These are phyloP conservation scores for Austrolebias charrua DNA, from an alignment of 2,797 vertebrate species.

Conservation along the genomic window DNA sequence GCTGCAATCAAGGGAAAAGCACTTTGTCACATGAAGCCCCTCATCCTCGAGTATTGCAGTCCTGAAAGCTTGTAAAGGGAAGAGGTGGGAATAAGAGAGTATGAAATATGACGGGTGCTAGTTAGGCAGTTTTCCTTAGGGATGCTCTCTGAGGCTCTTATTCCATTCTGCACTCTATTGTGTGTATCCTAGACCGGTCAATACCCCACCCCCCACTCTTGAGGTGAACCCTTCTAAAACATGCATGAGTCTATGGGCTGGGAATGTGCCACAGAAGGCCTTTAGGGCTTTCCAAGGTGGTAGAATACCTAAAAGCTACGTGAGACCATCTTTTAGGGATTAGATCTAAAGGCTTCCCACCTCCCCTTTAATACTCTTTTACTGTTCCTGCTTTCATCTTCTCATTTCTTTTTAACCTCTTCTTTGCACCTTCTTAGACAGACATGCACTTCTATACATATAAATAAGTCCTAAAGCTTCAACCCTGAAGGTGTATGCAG, in stretches of 20 bases:
- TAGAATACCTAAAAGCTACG: conserved; percentile 71
- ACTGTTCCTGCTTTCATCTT: conserved; percentile 44
- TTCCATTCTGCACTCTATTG: conserved; percentile 57
- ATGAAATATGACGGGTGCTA: conserved; percentile 55
- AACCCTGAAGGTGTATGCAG: conserved; percentile 32
- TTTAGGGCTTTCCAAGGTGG: conserved; percentile 64
- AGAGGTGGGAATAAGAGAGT: conserved; percentile 15
- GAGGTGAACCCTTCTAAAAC: conserved; percentile 76
- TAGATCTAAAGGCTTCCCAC: conserved; percentile 64
- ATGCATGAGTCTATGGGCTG: conserved; percentile 77
- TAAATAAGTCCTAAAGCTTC: conserved; percentile 47
- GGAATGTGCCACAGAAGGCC: conserved; percentile 63
- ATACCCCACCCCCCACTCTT: conserved; percentile 55
- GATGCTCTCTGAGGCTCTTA: conserved; percentile 68
- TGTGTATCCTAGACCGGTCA: conserved; percentile 74
- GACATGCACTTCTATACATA: conserved; percentile 53
- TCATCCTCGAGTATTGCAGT: conserved; percentile 32
- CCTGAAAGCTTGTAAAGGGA: conserved; percentile 40
- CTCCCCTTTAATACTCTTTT: conserved; percentile 46
- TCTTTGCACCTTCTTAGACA: conserved; percentile 23
- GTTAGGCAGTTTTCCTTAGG: conserved; percentile 65
- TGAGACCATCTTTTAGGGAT: conserved; percentile 67
- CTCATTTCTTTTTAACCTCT: conserved; percentile 13
- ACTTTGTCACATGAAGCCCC: conserved; percentile 40
- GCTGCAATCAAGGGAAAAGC: conserved; percentile 45